Evolutionary conservation across 2,888 invertebrate genomes (phyloP).

Genomic region (Himalopsyche japonica): DNA sequence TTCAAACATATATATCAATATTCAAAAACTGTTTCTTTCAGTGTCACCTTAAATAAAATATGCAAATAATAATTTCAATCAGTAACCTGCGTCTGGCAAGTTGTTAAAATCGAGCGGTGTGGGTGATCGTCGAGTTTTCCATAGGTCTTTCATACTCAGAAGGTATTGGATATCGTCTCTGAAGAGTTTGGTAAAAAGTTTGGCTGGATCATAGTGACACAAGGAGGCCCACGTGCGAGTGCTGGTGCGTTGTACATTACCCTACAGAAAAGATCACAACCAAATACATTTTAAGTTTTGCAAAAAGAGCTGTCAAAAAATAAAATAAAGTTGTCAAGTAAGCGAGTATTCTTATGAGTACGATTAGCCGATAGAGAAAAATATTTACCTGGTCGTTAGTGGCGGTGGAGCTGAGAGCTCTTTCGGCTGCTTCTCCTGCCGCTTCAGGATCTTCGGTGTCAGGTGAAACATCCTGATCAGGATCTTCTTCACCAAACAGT

Average conservation of each 20-base stretch:
- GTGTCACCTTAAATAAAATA: too few species aligned
- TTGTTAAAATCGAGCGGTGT: slow-evolving; percentile 74
- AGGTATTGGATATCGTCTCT: slow-evolving; percentile 93
- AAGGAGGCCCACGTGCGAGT: slow-evolving; percentile 90
- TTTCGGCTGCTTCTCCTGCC: slow-evolving; percentile 68
- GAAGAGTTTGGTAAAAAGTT: slow-evolving; percentile 92
- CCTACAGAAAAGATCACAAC: slow-evolving; percentile 43
- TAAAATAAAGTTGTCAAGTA: background rate
- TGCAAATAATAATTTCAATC: too few species aligned
- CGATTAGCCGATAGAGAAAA: background rate
- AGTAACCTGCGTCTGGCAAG: slow-evolving; percentile 58
- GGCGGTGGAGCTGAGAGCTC: slow-evolving; percentile 57
- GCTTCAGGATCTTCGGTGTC: slow-evolving; percentile 96
- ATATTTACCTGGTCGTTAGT: slow-evolving; percentile 46
- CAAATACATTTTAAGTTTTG: slow-evolving; percentile 18
- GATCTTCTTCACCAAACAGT: slow-evolving; percentile 94
- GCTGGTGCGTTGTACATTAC: slow-evolving; percentile 66
- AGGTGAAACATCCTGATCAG: slow-evolving; percentile 95
- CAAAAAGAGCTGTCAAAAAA: too few species aligned
- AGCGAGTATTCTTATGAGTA: too few species aligned
- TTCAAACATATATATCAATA: too few species aligned
- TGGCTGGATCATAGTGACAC: slow-evolving; percentile 78
- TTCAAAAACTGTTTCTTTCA: too few species aligned
- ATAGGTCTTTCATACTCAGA: slow-evolving; percentile 91
- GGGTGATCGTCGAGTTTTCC: slow-evolving; percentile 89